Evolutionary conservation across 2,888 invertebrate genomes (phyloP).

Genomic region (Dynastes tityus): DNA sequence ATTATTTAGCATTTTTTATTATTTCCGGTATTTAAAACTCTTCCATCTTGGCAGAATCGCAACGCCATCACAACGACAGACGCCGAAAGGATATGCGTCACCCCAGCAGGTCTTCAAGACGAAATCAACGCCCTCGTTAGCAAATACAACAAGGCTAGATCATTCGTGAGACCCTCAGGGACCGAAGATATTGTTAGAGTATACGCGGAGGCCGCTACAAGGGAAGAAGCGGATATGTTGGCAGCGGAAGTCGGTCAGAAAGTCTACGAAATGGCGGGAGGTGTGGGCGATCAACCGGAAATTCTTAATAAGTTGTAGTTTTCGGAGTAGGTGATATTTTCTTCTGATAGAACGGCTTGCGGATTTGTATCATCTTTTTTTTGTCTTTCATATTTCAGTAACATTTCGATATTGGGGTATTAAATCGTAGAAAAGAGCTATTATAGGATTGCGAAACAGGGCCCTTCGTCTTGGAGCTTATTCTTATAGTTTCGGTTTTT

Average conservation of each 20-base stretch:
- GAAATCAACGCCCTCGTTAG: slow-evolving; percentile 82
- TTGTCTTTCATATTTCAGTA: background rate
- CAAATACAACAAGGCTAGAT: slow-evolving; percentile 81
- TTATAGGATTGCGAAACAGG: too few species aligned
- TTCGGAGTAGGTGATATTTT: background rate
- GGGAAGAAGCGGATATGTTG: slow-evolving; percentile 74
- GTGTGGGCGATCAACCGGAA: slow-evolving; percentile 79
- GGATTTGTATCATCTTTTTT: background rate
- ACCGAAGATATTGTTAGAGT: slow-evolving; percentile 97
- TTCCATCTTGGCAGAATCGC: slow-evolving; percentile 76
- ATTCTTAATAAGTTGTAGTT: slow-evolving; percentile 57
- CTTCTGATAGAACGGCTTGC: background rate
- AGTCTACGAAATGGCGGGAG: slow-evolving; percentile 86
- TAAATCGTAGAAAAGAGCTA: too few species aligned
- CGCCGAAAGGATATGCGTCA: slow-evolving; percentile 87
- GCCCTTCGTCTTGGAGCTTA: too few species aligned
- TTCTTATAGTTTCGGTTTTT: background rate
- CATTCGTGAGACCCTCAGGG: slow-evolving; percentile 97
- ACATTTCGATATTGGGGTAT: too few species aligned
- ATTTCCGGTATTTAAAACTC: background rate
- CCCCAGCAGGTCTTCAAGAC: slow-evolving; percentile 88
- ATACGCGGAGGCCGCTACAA: slow-evolving; percentile 93
- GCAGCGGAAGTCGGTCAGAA: slow-evolving; percentile 83
- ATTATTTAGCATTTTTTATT: background rate
- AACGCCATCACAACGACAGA: slow-evolving; percentile 88